These are phyloP conservation scores for Mobula birostris DNA, from an alignment of 2,113 vertebrate species.

Conservation along the genomic window DNA sequence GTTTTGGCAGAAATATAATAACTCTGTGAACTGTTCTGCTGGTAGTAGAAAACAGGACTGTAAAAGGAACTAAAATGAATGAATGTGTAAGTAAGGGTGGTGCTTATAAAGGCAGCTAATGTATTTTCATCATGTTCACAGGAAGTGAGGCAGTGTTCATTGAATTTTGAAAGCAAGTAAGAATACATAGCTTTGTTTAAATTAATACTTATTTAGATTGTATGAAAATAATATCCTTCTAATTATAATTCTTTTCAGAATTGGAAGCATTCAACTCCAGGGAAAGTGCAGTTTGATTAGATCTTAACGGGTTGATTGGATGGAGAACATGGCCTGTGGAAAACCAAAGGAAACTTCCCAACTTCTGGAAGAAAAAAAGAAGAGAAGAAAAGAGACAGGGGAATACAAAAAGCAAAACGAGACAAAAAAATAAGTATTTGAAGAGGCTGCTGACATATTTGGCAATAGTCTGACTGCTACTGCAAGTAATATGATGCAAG, in stretches of 20 bases:
- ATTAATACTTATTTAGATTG: not conserved
- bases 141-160: not conserved
- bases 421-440: not conserved
- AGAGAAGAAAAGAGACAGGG: not conserved
- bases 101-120: not conserved
- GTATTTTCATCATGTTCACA: not conserved
- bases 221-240: not conserved
- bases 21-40: not conserved
- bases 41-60: not conserved
- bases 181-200: not conserved
- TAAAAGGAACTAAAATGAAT: not conserved
- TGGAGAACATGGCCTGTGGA: not conserved
- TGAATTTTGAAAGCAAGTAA: slow-evolving; percentile 4
- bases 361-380: not conserved
- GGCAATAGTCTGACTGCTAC: not conserved
- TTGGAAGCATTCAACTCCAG: not conserved
- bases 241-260: slow-evolving; percentile 25
- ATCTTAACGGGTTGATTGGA: slow-evolving; percentile 14
- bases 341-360: not conserved
- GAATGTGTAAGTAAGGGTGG: not conserved
- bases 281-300: not conserved
- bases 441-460: not conserved
- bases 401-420: not conserved
- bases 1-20: not conserved
- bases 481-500: not conserved